Evolutionary conservation across 2,888 invertebrate species (phyloP).

Genomic region (Ptychoptera contaminata): DNA sequence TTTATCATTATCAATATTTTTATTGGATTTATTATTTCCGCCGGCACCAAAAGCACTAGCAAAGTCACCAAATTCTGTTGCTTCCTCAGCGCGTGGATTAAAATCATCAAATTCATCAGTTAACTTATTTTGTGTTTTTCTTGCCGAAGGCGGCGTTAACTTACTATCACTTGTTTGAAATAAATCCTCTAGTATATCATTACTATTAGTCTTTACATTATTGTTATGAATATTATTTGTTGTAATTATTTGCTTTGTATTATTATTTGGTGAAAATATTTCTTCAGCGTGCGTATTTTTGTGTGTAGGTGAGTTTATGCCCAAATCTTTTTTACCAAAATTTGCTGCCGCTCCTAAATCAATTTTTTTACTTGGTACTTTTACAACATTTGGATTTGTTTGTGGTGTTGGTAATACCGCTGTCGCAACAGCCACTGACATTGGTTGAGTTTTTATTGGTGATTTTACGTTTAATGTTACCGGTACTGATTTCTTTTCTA

Average conservation of each 20-base stretch:
- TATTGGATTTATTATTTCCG: not conserved
- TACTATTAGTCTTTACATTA: slow-evolving; percentile 19
- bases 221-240: too few relatives aligned
- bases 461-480: slow-evolving; percentile 13
- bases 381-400: slow-evolving; percentile 11
- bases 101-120: slow-evolving; percentile 28
- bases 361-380: slow-evolving; percentile 36
- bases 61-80: slow-evolving; percentile 63
- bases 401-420: slow-evolving; percentile 28
- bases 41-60: slow-evolving; percentile 44
- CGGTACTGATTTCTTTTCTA: too few relatives aligned
- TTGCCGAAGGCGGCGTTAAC: slow-evolving; percentile 17
- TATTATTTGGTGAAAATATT: slow-evolving; percentile 19
- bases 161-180: slow-evolving; percentile 16
- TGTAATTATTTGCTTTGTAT: slow-evolving; percentile 8
- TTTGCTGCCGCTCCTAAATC: slow-evolving; percentile 50
- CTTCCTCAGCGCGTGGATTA: slow-evolving; percentile 31
- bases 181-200: slow-evolving; percentile 38
- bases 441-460: slow-evolving; percentile 14
- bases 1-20: not conserved
- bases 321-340: slow-evolving; percentile 37
- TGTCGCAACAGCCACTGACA: slow-evolving; percentile 11
- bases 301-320: slow-evolving; percentile 30
- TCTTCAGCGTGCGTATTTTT: slow-evolving; percentile 28
- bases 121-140: slow-evolving; percentile 20